Conservation (phyloP, 1,140 invertebrate genomes). For the Steinernema feltiae region DNA sequence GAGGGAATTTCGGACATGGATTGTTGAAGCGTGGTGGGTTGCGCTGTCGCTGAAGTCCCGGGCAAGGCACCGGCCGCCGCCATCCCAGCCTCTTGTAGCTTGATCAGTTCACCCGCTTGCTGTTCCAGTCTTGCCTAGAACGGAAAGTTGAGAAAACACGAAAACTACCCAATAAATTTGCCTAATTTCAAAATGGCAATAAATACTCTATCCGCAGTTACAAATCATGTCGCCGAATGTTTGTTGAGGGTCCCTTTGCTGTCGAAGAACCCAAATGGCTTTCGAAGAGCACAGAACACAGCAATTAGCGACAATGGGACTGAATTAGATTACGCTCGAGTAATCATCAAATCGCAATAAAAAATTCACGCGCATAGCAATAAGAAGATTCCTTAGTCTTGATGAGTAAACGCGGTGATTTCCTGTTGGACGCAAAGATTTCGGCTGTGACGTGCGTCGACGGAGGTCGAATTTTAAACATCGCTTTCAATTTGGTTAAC, state of each 20-base stretch:
- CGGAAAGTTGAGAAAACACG: not conserved
- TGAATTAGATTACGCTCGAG: not conserved
- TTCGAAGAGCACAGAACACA: not conserved
- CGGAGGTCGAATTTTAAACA: too few relatives aligned
- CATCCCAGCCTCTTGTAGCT: not conserved
- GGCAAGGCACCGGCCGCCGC: not conserved
- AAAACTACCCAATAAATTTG: not conserved
- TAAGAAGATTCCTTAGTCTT: too few relatives aligned
- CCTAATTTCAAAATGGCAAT: not conserved
- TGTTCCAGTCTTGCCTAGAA: not conserved
- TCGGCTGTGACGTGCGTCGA: too few relatives aligned
- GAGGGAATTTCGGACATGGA: not conserved
- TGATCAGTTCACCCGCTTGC: not conserved
- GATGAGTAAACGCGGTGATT: too few relatives aligned
- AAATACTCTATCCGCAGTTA: not conserved
- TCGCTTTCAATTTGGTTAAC: not conserved
- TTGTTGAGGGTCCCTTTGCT: not conserved
- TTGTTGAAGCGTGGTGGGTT: not conserved
- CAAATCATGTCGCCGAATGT: not conserved
- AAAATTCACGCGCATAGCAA: not conserved
- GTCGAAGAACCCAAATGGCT: not conserved
- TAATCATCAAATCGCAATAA: not conserved
- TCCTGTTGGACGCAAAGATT: too few relatives aligned
- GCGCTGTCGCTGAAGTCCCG: not conserved
- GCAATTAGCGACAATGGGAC: slow-evolving; percentile 6